These are phyloP conservation scores for Syngnathus typhle DNA, from an alignment of 2,113 vertebrate genomes.

Conservation along the genomic window DNA sequence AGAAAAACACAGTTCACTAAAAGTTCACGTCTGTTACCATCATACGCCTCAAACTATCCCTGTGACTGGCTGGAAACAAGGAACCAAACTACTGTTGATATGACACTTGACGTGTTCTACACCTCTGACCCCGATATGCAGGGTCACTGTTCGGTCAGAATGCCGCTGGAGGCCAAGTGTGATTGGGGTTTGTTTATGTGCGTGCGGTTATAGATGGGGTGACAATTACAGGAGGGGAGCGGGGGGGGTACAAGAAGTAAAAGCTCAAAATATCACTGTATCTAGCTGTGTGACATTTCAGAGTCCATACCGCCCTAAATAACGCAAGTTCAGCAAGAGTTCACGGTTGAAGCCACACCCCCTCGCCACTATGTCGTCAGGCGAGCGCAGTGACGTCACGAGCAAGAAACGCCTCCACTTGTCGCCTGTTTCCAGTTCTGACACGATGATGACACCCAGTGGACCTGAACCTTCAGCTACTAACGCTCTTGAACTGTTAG, in stretches of 20 bases:
- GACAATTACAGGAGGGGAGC: neutral
- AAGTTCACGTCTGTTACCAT: slow-evolving; percentile 57
- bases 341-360: slow-evolving; percentile 50
- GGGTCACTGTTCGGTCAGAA: slow-evolving; percentile 68
- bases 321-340: slow-evolving; percentile 65
- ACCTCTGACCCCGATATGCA: slow-evolving; percentile 55
- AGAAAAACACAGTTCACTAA: slow-evolving; percentile 54
- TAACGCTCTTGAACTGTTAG: neutral
- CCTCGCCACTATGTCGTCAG: slow-evolving; percentile 32
- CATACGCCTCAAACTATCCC: slow-evolving; percentile 32
- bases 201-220: slow-evolving; percentile 2
- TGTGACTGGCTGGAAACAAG: slow-evolving; percentile 26
- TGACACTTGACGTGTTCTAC: slow-evolving; percentile 47
- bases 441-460: slow-evolving; percentile 43
- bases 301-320: slow-evolving; percentile 29
- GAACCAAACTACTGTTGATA: slow-evolving; percentile 42
- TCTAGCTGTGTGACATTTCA: slow-evolving; percentile 42
- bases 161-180: slow-evolving; percentile 49
- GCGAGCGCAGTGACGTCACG: slow-evolving; percentile 25
- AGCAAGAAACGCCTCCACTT: neutral
- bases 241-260: slow-evolving; percentile 15
- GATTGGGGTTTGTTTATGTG: slow-evolving; percentile 7
- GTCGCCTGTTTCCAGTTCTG: neutral
- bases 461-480: neutral
- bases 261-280: slow-evolving; percentile 54